These are phyloP conservation scores for Calycopis cecrops DNA, from an alignment of 1,140 invertebrate species.

Conservation along the genomic window DNA sequence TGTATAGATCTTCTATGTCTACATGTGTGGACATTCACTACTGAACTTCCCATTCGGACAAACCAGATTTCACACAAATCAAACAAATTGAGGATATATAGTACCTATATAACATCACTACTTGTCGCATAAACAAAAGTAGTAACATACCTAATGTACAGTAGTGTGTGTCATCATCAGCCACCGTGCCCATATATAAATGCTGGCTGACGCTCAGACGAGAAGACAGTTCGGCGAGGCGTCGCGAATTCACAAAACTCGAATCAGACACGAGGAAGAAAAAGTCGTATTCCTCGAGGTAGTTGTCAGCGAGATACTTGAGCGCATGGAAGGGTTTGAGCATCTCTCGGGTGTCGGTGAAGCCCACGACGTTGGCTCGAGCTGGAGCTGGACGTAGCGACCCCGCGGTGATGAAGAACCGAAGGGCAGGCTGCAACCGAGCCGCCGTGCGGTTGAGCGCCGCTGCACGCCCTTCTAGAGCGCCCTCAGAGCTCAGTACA, in stretches of 20 bases:
- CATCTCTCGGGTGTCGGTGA: slow-evolving; percentile 84
- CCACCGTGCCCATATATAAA: slow-evolving; percentile 78
- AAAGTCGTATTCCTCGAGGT: slow-evolving; percentile 91
- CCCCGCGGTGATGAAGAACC: slow-evolving; percentile 82
- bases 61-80: too few species aligned
- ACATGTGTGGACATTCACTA: too few species aligned
- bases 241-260: slow-evolving; percentile 78
- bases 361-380: slow-evolving; percentile 51
- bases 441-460: slow-evolving; percentile 73
- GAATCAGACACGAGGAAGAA: slow-evolving; percentile 91
- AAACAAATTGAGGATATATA: too few species aligned
- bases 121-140: too few species aligned
- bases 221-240: slow-evolving; percentile 77
- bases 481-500: slow-evolving; percentile 41
- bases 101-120: too few species aligned
- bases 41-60: too few species aligned
- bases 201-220: slow-evolving; percentile 75
- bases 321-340: slow-evolving; percentile 88
- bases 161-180: slow-evolving; percentile 89
- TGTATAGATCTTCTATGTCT: too few species aligned
- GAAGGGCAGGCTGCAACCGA: slow-evolving; percentile 80
- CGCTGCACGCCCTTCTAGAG: slow-evolving; percentile 71
- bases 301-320: slow-evolving; percentile 93
- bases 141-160: slow-evolving; percentile 82
- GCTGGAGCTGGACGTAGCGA: slow-evolving; percentile 64